Base-by-base conservation (phyloP, 2,797 vertebrate genomes). In the Tapirus indicus region DNA sequence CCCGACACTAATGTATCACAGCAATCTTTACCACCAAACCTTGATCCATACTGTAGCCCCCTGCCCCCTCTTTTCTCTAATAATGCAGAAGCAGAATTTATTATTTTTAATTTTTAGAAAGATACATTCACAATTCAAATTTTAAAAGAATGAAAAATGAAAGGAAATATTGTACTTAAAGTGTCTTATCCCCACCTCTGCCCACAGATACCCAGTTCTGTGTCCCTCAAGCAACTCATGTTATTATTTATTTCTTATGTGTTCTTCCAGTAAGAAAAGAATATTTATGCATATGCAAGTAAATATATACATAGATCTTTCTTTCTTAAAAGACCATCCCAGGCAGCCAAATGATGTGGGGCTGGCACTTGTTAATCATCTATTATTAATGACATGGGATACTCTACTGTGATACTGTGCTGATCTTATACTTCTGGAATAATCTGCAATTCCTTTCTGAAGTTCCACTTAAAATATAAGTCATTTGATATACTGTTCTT, bases 401-500 rank as follows among this genome's bases (percentile, higher is more conserved):
- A 90, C 4, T 75, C 21, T n/a, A 71, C 64, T 38, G 54, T 44
- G n/a, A 94, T 68, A 96, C 0, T 84, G 25, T 58, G 21, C 60
- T 88, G 2, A 78, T 75, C 13, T 84, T 92, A 83, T 29, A n/a
- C 11, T 77, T 80, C 80, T 75, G 66, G 52, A 82, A 47, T 72
- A 91, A 79, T 16, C 21, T 41, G 12, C 54, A 90, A 92, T 93
- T 97, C 27, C 32, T 56, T 92, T 94, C n/a, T 86, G 32, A 97
- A 79, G 64, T 90, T 83, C 27, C 38, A 92, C 7, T 64, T 88
- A 38, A 38, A 92, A 86, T 64, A 96, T 3, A 60, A 86, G 25
- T 66, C 58, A 95, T 68, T 64, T 92, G 74, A 71, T 72, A 6
- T 25, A 78, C 66, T 44, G 47, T 71, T 96, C 90, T 97, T 71